Percentiles rank a stretch among this genome's conserved stretches.
Conservation (phyloP, 2,797 vertebrate species). For the Pantherophis vulpinus region DNA sequence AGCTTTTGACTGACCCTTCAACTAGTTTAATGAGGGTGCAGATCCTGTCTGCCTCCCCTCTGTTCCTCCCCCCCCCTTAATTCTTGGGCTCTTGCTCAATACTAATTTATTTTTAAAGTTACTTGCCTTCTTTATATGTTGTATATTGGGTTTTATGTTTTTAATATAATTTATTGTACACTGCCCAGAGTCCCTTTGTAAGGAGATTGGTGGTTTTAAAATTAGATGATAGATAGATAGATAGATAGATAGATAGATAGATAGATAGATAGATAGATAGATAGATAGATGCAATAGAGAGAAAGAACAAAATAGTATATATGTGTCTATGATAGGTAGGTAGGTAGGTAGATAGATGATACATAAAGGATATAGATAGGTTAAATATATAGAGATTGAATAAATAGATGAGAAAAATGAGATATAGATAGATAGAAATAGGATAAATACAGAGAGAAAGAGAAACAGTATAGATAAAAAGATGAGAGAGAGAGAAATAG, state of each 20-base stretch:
- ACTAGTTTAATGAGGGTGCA: not conserved
- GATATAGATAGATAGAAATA: too few species aligned
- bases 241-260: not conserved
- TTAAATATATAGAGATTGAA: too few species aligned
- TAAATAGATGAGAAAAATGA: too few species aligned
- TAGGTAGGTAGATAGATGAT: too few species aligned
- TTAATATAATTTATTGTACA: not conserved
- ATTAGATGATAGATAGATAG: not conserved
- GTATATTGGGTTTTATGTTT: not conserved
- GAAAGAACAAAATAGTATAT: too few species aligned
- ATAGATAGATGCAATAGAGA: too few species aligned
- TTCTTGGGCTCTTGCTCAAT: not conserved
- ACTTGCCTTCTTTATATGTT: not conserved
- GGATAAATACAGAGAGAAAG: too few species aligned
- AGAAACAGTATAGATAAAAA: too few species aligned
- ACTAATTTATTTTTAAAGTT: not conserved
- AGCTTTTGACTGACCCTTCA: not conserved
- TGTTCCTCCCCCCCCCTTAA: not conserved
- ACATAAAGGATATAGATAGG: too few species aligned
- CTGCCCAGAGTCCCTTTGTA: not conserved
- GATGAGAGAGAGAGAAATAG: too few species aligned
- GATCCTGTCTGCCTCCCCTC: not conserved
- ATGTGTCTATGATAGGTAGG: too few species aligned
- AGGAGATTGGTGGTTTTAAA: not conserved
- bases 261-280: not conserved